phyloP scores from a whole-genome alignment of 2,797 vertebrate species.

The Echiichthys vipera region DNA sequence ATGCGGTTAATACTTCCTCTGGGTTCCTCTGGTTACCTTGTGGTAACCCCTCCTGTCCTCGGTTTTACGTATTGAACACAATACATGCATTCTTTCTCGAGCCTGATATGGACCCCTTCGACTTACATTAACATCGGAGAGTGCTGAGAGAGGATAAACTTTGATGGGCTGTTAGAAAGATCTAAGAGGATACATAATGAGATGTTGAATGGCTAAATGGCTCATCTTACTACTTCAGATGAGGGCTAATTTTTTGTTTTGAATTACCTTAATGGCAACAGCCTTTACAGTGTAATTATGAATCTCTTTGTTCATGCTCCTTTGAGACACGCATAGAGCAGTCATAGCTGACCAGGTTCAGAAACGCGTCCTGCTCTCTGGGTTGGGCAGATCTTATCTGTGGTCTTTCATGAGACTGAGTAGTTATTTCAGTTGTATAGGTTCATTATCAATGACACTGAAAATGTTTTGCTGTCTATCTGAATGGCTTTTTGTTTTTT shows the following conservation, averaged over 20 bases:
- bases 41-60: conserved; percentile 1
- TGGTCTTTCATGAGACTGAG: background rate
- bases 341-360: background rate
- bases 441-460: background rate
- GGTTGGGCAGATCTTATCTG: background rate
- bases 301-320: conserved; percentile 11
- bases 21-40: conserved; percentile 53
- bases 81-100: conserved; percentile 38
- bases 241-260: background rate
- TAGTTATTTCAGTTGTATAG: background rate
- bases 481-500: background rate
- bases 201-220: conserved; percentile 26
- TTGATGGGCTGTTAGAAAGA: conserved; percentile 11
- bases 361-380: background rate
- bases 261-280: background rate
- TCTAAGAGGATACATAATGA: conserved; percentile 24
- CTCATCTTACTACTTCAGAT: conserved; percentile 4
- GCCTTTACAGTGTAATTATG: background rate
- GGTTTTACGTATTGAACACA: conserved; percentile 37
- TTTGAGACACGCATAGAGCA: background rate
- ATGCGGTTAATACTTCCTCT: conserved; percentile 26
- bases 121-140: background rate
- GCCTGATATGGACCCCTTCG: background rate
- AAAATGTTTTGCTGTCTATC: background rate
- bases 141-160: background rate